These are phyloP conservation scores for Caenorhabditis briggsae DNA, from an alignment of 1,140 invertebrate genomes.

Conservation along the genomic window DNA sequence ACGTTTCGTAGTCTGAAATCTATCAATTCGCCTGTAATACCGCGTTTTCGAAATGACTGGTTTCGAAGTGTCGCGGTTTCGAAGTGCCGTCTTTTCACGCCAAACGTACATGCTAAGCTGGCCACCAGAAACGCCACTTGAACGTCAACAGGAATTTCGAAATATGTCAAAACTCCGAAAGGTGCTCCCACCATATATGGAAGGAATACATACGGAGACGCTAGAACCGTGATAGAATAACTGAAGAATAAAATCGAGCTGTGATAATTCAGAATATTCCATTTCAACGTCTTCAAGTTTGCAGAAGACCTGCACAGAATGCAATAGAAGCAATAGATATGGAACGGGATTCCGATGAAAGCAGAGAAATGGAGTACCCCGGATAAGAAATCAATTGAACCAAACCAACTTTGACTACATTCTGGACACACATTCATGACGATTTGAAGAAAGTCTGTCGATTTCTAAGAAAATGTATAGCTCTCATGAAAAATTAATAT, in stretches of 20 bases:
- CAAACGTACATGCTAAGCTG: slow-evolving; percentile 6
- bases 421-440: too few relatives aligned
- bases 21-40: too few relatives aligned
- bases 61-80: too few relatives aligned
- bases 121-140: background rate
- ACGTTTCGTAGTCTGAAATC: too few relatives aligned
- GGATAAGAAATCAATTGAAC: background rate
- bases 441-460: too few relatives aligned
- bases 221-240: background rate
- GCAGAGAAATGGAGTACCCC: background rate
- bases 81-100: too few relatives aligned
- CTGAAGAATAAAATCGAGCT: background rate
- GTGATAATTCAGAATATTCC: background rate
- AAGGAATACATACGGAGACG: background rate
- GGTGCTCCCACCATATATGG: background rate
- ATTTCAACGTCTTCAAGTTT: background rate
- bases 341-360: background rate
- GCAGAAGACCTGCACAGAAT: background rate
- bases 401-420: too few relatives aligned
- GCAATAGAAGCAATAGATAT: background rate
- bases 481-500: too few relatives aligned
- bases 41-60: too few relatives aligned
- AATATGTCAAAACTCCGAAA: background rate
- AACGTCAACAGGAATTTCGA: background rate
- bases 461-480: too few relatives aligned